Evolutionary conservation across 1,140 invertebrate species (phyloP), one percentile per base, ranked within the genome.

Genomic region (Lepidotrigona ventralis): DNA sequence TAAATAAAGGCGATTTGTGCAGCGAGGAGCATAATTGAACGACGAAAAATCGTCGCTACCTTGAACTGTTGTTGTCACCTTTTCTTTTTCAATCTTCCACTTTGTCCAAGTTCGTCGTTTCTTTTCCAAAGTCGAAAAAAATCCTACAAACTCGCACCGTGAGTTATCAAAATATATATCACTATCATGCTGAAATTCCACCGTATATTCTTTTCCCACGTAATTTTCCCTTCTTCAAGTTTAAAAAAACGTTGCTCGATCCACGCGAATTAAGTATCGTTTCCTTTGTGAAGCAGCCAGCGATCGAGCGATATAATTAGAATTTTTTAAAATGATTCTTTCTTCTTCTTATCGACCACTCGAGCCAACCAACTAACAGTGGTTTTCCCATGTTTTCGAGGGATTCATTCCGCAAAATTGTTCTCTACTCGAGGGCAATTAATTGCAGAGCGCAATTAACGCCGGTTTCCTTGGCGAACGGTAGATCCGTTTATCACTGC

Each of bases 381-480:
- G 9, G 46, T 53, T 21, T 21, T 23, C 2, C 21, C 11, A 19
- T 12, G 1, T n/a, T 72, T 46, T 8, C 21, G 23, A 53, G 5
- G 19, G 33, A 17, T 6, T 19, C 33, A 46, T 76, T 11, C 53
- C 53, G 53, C 53, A 19, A 69, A 53, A 77, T 77, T 58, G 53
- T 56, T 21, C 33, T 19, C 33, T 19, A 77, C 19, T 76, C 58
- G 69, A 1, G 4, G 4, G 64, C 23, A 69, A 82, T 77, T 77
- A 76, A 82, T 68, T 56, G 63, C n/a, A 19, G 51, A 76, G 58
- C 14, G 14, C 9, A 51, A 26, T 68, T 77, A 76, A 77, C 56
- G 19, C 9, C 53, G n/a, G 19, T 58, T 81, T 84, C 85, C 85
- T 87, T 87, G 73, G 84, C 58, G 69, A 29, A 86, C 21, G 53